These are phyloP conservation scores for Chaetodon auriga DNA, from an alignment of 2,113 vertebrate genomes.

Conservation along the genomic window DNA sequence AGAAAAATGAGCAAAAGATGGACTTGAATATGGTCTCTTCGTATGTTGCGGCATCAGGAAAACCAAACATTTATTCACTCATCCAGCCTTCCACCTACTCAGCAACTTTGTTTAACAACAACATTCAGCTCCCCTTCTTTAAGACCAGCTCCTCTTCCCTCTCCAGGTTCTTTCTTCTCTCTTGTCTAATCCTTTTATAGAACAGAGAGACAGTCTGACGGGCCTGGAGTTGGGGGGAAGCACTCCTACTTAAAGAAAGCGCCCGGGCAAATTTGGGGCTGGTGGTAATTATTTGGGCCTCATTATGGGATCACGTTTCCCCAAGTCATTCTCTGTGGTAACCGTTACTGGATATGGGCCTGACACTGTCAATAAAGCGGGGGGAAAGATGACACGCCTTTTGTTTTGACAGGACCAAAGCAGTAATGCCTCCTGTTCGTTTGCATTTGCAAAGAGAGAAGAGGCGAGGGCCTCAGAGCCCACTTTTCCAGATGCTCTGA, in stretches of 20 bases:
- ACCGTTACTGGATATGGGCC: constrained; percentile 76
- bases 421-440: constrained; percentile 72
- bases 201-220: constrained; percentile 76
- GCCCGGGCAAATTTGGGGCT: constrained; percentile 70
- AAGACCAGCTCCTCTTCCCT: constrained; percentile 41
- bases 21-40: background rate
- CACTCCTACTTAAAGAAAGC: constrained; percentile 76
- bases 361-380: constrained; percentile 77
- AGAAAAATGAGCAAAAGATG: background rate
- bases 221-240: constrained; percentile 38
- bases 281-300: constrained; percentile 80
- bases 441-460: constrained; percentile 67
- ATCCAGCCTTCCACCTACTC: background rate
- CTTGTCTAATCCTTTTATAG: constrained; percentile 70
- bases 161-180: constrained; percentile 63
- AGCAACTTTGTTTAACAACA: background rate
- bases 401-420: constrained; percentile 82
- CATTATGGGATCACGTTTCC: constrained; percentile 81
- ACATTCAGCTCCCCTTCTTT: constrained; percentile 36
- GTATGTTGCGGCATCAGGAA: constrained; percentile 1
- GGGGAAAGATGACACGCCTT: constrained; percentile 75
- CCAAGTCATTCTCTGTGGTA: constrained; percentile 74
- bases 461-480: constrained; percentile 36
- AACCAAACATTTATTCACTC: constrained; percentile 12
- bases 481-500: constrained; percentile 68